Base-by-base conservation (phyloP, 1,140 invertebrate genomes). In the Coboldia fuscipes region DNA sequence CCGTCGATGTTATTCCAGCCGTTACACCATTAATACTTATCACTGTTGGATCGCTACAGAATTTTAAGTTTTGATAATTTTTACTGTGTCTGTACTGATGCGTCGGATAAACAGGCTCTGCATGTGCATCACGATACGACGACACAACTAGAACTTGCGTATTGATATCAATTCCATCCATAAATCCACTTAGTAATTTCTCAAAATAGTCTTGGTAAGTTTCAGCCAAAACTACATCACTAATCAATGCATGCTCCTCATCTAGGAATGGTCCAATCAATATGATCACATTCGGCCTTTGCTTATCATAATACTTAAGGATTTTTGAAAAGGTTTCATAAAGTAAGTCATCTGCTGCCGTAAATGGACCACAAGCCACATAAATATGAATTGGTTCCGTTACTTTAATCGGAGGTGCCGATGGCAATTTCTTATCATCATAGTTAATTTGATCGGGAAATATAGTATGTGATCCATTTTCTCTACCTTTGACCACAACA, bases 191-290 rank as follows among this genome's bases (percentile, higher is more conserved):
- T 8, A 85, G 47, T 35, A 78, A 54, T 43, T 65, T 66, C 27
- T 74, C 64, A 47, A 85, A 85, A 37, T 75, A 65, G 3, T 70
- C 60, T 31, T 76, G 69, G 51, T 66, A 81, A 2, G 73, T 70
- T 39, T 72, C 66, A 0, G 56, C 55, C 35, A 70, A 53, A 3
- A 60, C 56, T 33, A 61, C 58, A 34, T 70, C 62, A 26, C 60
- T 55, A 18, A 82, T 52, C 18, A 65, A 56, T 2, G 61, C 51
- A 51, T 83, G 71, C 34, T 62, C 68, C 6, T 57, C 54, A 45
- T 90, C 82, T 21, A 89, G 43, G 44, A 92, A 84, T 4, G 86
- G 85, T 0, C 86, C 86, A 5, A 76, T 62, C 31, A 92, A 56
- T 40, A 93, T 65, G 20, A 83, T 62, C 4, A 89, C 54, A 49